Evolutionary conservation across 2,797 vertebrate species (phyloP).

Genomic region (Xenopus petersii): DNA sequence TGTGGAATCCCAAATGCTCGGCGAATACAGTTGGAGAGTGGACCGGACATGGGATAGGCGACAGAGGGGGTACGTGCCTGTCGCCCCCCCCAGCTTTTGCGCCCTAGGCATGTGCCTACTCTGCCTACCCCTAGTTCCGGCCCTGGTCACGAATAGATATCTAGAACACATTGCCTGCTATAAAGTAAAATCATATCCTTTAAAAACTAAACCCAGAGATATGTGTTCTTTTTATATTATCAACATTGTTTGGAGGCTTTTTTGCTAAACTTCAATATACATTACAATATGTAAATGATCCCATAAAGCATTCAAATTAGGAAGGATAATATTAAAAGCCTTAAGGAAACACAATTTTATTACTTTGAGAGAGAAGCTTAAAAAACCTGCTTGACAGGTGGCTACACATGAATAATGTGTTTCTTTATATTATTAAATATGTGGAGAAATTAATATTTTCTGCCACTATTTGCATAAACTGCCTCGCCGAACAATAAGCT

Average conservation of each 20-base stretch:
- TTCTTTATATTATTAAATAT: constrained; percentile 38
- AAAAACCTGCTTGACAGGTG: constrained; percentile 46
- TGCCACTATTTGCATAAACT: constrained; percentile 29
- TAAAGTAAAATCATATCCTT: no score
- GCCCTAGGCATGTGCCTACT: no score
- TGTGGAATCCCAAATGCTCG: no score
- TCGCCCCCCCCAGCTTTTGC: no score
- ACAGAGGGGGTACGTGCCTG: no score
- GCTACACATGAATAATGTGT: constrained; percentile 17
- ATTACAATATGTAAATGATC: constrained; percentile 10
- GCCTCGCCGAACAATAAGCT: constrained; percentile 20
- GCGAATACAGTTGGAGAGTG: no score
- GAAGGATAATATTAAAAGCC: constrained; percentile 45
- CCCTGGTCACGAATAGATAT: no score
- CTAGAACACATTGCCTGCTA: no score
- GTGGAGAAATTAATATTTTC: constrained; percentile 37
- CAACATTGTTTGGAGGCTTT: not conserved
- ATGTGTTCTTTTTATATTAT: not conserved
- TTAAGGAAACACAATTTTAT: constrained; percentile 45
- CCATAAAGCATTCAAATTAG: constrained; percentile 29
- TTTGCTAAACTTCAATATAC: not conserved
- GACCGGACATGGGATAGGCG: no score
- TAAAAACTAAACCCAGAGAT: no score
- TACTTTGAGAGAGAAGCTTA: constrained; percentile 39
- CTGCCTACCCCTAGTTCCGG: no score